These are phyloP conservation scores for Dicaeum eximium DNA, from an alignment of 2,113 vertebrate genomes.

Conservation along the genomic window DNA sequence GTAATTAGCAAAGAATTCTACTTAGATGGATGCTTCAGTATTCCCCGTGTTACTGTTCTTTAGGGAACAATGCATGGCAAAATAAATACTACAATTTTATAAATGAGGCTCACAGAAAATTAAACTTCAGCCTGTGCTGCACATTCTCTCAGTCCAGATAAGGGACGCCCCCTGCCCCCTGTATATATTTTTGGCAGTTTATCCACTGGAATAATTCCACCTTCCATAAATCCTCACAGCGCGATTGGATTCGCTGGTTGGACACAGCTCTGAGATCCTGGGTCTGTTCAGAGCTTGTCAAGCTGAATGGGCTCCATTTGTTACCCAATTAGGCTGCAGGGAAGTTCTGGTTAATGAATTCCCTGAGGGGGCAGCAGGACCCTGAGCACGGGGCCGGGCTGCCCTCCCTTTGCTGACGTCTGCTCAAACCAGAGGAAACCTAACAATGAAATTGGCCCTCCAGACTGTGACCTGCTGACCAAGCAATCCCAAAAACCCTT, in stretches of 20 bases:
- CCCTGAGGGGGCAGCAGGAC: neutral
- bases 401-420: neutral
- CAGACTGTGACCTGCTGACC: neutral
- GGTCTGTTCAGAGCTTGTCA: neutral
- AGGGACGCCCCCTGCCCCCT: neutral
- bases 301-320: neutral
- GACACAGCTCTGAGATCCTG: neutral
- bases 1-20: slow-evolving; percentile 12
- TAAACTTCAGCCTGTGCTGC: neutral
- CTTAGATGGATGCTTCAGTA: neutral
- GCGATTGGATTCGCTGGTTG: neutral
- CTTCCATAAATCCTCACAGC: neutral
- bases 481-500: neutral
- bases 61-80: neutral
- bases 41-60: neutral
- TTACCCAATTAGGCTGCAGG: neutral
- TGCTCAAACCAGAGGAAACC: neutral
- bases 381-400: rapidly evolving
- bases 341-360: neutral
- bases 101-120: neutral
- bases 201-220: neutral
- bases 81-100: neutral
- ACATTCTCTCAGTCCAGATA: neutral
- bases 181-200: neutral
- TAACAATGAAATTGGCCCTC: neutral